Evolutionary conservation across 2,797 vertebrate genomes (phyloP).

Genomic region (Distichodus sexfasciatus): DNA sequence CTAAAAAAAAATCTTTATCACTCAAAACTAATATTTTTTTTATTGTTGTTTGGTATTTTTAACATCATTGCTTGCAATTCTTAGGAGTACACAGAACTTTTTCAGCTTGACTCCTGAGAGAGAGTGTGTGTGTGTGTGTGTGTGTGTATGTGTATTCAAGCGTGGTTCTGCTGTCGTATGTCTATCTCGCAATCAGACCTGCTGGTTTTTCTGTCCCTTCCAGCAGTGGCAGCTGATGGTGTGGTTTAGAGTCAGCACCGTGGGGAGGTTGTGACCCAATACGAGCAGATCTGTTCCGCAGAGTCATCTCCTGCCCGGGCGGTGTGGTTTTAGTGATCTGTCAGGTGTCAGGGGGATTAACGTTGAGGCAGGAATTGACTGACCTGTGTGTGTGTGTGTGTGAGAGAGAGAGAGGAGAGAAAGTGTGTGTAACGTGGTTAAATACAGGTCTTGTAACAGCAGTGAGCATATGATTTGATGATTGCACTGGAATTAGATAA

Average conservation of each 20-base stretch:
- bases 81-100: no score
- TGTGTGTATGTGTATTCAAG: conserved; percentile 26
- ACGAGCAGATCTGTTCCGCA: neutral
- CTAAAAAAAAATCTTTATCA: no score
- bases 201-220: conserved; percentile 52
- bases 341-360: neutral
- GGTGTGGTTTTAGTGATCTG: neutral
- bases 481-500: neutral
- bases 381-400: neutral
- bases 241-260: conserved; percentile 10
- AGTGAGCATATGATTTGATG: neutral
- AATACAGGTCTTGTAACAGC: neutral
- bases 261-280: neutral
- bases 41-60: no score
- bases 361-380: neutral
- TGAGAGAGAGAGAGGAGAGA: no score
- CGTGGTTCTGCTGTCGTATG: conserved; percentile 42
- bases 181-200: conserved; percentile 59
- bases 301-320: neutral
- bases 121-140: conserved; percentile 37
- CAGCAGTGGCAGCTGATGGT: conserved; percentile 50
- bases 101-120: no score
- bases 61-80: no score
- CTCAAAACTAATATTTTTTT: no score
- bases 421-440: neutral